phyloP scores from a whole-genome alignment of 2,797 vertebrate genomes.

The Tauraco hartlaubi region DNA sequence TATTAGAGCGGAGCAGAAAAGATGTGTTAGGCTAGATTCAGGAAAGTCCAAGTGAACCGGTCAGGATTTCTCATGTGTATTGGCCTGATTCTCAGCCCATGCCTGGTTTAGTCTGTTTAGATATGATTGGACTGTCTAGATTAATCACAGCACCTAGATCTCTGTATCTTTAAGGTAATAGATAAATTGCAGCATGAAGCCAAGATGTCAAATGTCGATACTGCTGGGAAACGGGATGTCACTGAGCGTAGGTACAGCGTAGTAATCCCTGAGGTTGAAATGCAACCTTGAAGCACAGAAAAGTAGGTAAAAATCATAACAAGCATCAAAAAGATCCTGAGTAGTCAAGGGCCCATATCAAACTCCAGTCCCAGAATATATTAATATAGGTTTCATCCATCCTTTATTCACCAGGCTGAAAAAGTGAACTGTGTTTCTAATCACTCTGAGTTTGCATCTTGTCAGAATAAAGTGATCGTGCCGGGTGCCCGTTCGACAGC shows the following conservation, averaged over 20 bases:
- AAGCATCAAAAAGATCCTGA: not conserved
- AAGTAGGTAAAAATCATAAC: not conserved
- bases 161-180: not conserved
- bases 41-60: not conserved
- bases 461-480: not conserved
- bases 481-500: fast-evolving
- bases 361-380: not conserved
- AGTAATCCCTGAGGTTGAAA: not conserved
- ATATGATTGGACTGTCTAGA: not conserved
- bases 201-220: not conserved
- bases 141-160: not conserved
- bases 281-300: not conserved
- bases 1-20: not conserved
- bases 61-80: not conserved
- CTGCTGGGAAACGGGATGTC: not conserved
- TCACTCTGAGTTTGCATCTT: not conserved
- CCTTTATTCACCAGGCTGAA: not conserved
- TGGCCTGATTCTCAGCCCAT: not conserved
- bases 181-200: not conserved
- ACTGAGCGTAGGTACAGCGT: not conserved
- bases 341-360: not conserved
- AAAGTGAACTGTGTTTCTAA: not conserved
- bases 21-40: not conserved
- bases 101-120: not conserved
- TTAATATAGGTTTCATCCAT: not conserved